Base-by-base conservation (phyloP, 2,888 invertebrate species). In the Gandaritis pyraliata region DNA sequence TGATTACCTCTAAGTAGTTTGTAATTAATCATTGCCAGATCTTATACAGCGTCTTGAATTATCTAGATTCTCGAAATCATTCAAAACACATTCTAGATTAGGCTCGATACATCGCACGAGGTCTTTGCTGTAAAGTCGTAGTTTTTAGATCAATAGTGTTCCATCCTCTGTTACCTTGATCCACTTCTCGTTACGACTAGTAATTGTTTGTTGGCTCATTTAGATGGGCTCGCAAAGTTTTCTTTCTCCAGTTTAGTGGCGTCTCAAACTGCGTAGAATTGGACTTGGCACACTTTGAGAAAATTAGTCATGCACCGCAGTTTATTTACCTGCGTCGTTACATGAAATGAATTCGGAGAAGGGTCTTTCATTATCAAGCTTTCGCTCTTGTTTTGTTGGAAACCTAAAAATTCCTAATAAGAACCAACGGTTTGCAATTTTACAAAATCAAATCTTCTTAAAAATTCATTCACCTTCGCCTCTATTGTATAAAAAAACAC, bases 261-360 rank as follows among this genome's bases (percentile, higher is more conserved):
- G 57, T 64, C 61, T 62, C 59, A 55, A 52, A 55, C 70, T 65
- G 69, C 71, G 77, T 74, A 75, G 72, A 71, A 72, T 72, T 75
- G 76, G 73, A 72, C 77, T 80, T 80, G 80, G 80, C 80, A 79
- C 77, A 72, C 61, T 69, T 74, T 55, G 38, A 7, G 43, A 57
- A n/a, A n/a, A 55, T 77, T 73, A 72, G 72, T 77, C 74, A 79
- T 66, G 69, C 69, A 38, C 68, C 71, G 68, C 68, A 67, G 67
- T 64, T 64, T 67, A 54, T 69, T 65, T 67, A 69, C 66, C 66
- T 66, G 62, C n/a, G 52, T 54, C 61, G 67, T 62, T 54, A 54
- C 18, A 45, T 57, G 43, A 50, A 60, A 43, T 16, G 3, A 56
- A 62, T 46, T 46, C 12, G 41, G 13, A 36, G 33, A 58, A 41